Evolutionary conservation across 2,113 vertebrate genomes (phyloP).

Genomic region (Cephalopterus ornatus): DNA sequence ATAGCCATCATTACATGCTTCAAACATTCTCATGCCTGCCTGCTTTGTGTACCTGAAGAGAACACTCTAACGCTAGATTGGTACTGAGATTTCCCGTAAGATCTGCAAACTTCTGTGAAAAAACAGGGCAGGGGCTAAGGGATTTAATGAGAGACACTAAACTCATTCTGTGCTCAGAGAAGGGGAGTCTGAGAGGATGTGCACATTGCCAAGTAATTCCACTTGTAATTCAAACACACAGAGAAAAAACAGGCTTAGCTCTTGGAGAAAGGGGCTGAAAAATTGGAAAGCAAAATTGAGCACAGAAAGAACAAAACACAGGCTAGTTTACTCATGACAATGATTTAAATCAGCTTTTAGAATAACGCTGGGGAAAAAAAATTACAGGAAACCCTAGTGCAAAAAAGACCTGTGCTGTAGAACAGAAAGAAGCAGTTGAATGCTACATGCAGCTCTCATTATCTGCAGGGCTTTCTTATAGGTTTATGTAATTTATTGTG

Average conservation of each 20-base stretch:
- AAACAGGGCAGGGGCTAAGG: slow-evolving; percentile 47
- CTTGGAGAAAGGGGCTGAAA: slow-evolving; percentile 1
- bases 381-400: neutral
- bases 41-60: slow-evolving; percentile 53
- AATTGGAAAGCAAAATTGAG: slow-evolving; percentile 4
- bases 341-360: neutral
- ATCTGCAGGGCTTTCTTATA: neutral
- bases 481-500: neutral
- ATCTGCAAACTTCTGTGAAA: slow-evolving; percentile 47
- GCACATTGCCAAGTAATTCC: slow-evolving; percentile 50
- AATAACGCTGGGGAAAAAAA: neutral
- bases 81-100: slow-evolving; percentile 61
- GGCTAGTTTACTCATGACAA: neutral
- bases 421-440: neutral
- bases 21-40: slow-evolving; percentile 34
- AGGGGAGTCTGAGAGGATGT: slow-evolving; percentile 31
- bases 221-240: neutral
- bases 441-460: neutral
- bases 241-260: neutral
- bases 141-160: slow-evolving; percentile 43
- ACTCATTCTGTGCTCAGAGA: slow-evolving; percentile 39
- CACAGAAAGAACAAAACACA: neutral
- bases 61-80: neutral
- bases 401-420: neutral
- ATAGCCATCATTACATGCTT: neutral